Percentiles rank a stretch among this genome's conserved stretches.
phyloP scores from a whole-genome alignment of 2,888 invertebrate genomes.

The Spisula subtruncata region DNA sequence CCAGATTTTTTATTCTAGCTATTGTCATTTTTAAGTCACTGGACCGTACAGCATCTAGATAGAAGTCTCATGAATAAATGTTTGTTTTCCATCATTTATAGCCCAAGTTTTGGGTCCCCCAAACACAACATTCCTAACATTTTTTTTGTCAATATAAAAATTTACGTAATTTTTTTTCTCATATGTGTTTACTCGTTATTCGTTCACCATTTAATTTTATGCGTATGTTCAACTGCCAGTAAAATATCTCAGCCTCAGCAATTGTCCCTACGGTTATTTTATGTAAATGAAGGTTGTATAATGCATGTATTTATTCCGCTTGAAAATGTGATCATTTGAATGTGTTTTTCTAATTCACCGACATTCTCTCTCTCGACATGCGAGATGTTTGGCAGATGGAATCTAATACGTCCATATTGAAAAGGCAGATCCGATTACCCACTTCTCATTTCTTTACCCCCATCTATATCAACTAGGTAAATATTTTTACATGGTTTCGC shows the following conservation, averaged over 20 bases:
- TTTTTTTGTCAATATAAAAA: background rate
- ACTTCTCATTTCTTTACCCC: background rate
- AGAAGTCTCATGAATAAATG: background rate
- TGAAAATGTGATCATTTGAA: slow-evolving; percentile 12
- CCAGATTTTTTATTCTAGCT: too few relatives aligned
- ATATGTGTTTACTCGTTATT: background rate
- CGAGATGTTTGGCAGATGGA: slow-evolving; percentile 11
- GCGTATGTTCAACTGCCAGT: slow-evolving; percentile 5
- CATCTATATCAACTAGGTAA: background rate
- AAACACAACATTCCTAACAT: background rate
- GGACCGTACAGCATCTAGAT: background rate
- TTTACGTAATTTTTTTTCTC: background rate
- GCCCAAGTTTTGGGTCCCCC: background rate
- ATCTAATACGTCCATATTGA: background rate
- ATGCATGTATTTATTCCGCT: slow-evolving; percentile 6
- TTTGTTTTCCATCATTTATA: background rate
- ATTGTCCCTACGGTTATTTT: slow-evolving; percentile 21
- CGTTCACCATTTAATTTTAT: background rate
- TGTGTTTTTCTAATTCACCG: background rate
- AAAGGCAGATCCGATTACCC: background rate
- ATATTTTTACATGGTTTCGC: background rate
- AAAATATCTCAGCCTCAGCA: background rate
- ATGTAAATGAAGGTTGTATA: slow-evolving; percentile 11
- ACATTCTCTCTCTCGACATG: slow-evolving; percentile 11
- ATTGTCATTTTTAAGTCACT: background rate